A percentile compares a stretch with the other conserved stretches of the same genome.
phyloP scores from a whole-genome alignment of 2,797 vertebrate genomes.

The Tinamus major region DNA sequence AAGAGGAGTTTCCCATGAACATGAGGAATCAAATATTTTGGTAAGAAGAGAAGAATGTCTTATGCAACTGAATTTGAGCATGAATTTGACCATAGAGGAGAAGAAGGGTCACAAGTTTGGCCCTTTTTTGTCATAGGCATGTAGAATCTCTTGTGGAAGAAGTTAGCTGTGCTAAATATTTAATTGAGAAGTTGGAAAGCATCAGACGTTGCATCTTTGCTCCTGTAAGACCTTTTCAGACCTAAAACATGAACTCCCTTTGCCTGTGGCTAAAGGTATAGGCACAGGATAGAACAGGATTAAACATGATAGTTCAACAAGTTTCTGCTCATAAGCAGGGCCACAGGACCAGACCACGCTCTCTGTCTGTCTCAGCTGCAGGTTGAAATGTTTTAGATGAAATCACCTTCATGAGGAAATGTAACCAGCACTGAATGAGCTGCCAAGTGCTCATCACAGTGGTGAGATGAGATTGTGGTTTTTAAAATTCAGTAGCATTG shows the following conservation, averaged over 20 bases:
- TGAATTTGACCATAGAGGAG: not conserved
- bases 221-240: not conserved
- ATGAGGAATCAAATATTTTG: not conserved
- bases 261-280: not conserved
- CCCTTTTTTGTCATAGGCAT: not conserved
- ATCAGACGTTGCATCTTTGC: not conserved
- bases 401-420: not conserved
- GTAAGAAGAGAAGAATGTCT: not conserved
- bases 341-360: not conserved
- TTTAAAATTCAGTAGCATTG: not conserved
- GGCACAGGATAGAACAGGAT: not conserved
- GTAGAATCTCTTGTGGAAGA: not conserved
- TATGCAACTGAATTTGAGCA: not conserved
- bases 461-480: not conserved
- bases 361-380: not conserved
- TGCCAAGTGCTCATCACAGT: not conserved
- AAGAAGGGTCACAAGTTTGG: not conserved
- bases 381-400: not conserved
- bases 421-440: not conserved
- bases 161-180: not conserved
- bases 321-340: not conserved
- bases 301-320: rapidly evolving
- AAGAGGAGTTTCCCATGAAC: not conserved
- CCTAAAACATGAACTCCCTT: not conserved
- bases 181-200: not conserved